These are phyloP conservation scores for Capreolus pygargus DNA, from an alignment of 2,113 vertebrate genomes.

Conservation along the genomic window DNA sequence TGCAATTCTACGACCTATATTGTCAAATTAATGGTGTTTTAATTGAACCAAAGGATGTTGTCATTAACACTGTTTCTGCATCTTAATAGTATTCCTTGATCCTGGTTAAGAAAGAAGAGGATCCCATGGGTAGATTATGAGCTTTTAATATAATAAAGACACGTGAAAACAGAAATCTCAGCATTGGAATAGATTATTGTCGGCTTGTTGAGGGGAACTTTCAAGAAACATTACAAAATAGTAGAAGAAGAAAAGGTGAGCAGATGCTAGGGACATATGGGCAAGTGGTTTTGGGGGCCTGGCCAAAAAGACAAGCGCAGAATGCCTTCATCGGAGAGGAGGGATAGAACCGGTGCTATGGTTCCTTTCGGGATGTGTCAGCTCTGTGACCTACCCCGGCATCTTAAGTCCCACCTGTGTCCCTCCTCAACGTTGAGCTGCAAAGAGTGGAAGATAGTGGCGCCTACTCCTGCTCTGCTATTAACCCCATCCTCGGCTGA, in stretches of 20 bases:
- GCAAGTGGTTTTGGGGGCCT: neutral
- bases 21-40: conserved; percentile 27
- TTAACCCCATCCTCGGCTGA: neutral
- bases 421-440: neutral
- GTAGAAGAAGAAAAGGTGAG: neutral
- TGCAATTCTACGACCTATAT: neutral
- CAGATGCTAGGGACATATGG: neutral
- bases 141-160: conserved; percentile 5
- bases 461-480: neutral
- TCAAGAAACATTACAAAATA: conserved; percentile 11
- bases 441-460: neutral
- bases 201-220: neutral
- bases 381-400: too few relatives aligned
- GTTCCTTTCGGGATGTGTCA: neutral
- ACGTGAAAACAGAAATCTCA: neutral
- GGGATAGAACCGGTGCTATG: neutral
- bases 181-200: neutral
- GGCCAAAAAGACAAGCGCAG: neutral
- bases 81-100: conserved; percentile 12
- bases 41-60: neutral
- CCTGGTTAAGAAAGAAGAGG: neutral
- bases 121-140: neutral
- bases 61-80: neutral
- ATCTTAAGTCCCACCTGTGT: neutral
- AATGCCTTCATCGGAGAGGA: neutral